Base-by-base conservation (phyloP, 2,888 invertebrate genomes). In the Xestia xanthographa region DNA sequence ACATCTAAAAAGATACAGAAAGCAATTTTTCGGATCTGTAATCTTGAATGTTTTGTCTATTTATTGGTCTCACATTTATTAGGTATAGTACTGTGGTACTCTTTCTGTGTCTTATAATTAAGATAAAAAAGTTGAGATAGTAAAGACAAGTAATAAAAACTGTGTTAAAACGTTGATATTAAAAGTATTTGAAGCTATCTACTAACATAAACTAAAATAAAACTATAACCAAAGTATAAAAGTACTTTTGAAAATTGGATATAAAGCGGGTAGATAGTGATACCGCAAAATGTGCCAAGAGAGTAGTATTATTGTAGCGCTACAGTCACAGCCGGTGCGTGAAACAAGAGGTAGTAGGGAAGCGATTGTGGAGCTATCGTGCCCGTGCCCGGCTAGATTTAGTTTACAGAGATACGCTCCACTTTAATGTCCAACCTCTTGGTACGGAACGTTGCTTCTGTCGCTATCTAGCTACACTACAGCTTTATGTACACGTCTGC, bases 241-340 rank as follows among this genome's bases (percentile, higher is more conserved):
- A 79, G 56, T 83, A 66, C 71, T 81, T 81, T 75, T n/a, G 71
- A 78, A 80, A 77, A 86, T 78, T 77, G 79, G 72, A 76, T 73
- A 79, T 75, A 78, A 77, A 80, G 66, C 72, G 69, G 48, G 29
- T 67, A 72, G 56, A 77, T 79, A 82, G 68, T 68, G 75, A 73
- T 86, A 77, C 84, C 80, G 77, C 78, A 82, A 71, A 86, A 74
- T 83, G 85, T 84, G 77, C 83, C 83, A 81, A 82, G 82, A 83
- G 75, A 75, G 70, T 85, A 84, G 86, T 91, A 91, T 90, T 92
- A 90, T 92, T 90, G 84, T 89, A 90, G 89, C 87, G 89, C 91
- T 91, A 87, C 87, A 92, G 91, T 90, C 86, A 90, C 92, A 93
- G 91, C 91, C 93, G 93, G 90, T 92, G 93, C 93, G 92, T 94